Evolutionary conservation across 2,888 invertebrate species (phyloP).

Genomic region (Malacosoma neustria): DNA sequence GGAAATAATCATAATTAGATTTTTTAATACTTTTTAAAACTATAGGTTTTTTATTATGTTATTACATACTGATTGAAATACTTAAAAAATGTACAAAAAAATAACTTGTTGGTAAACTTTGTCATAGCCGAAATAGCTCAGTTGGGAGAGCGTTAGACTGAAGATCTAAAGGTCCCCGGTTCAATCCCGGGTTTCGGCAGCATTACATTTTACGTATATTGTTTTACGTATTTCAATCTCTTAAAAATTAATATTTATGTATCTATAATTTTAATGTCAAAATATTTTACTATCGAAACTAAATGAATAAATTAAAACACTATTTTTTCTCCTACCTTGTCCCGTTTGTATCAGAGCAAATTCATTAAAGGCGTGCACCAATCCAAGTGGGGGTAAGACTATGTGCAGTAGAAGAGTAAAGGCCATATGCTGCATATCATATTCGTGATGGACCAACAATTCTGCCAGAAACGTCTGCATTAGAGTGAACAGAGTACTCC

Average conservation of each 20-base stretch:
- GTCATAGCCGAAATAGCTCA: conserved; percentile 14
- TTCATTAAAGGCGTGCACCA: conserved; percentile 47
- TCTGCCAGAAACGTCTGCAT: conserved; percentile 50
- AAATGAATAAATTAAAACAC: neutral
- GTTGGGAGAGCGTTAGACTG: conserved; percentile 19
- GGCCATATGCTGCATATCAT: conserved; percentile 26
- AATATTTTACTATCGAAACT: no score
- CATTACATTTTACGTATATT: no score
- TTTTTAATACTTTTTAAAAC: no score
- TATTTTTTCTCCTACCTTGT: conserved; percentile 24
- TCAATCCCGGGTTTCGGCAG: conserved; percentile 23
- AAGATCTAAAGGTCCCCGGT: conserved; percentile 23
- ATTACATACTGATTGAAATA: no score
- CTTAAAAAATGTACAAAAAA: no score
- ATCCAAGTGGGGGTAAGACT: conserved; percentile 46
- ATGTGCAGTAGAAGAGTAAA: conserved; percentile 38
- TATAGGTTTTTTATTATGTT: no score
- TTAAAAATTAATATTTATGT: no score
- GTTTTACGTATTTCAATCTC: no score
- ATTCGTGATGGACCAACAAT: conserved; percentile 43
- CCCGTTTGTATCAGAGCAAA: conserved; percentile 51
- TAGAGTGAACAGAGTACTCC: conserved; percentile 45
- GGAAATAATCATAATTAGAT: no score
- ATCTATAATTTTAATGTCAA: no score
- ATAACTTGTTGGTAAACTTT: no score